Evolutionary conservation across 2,113 vertebrate species (phyloP).

Genomic region (Callorhinus ursinus): DNA sequence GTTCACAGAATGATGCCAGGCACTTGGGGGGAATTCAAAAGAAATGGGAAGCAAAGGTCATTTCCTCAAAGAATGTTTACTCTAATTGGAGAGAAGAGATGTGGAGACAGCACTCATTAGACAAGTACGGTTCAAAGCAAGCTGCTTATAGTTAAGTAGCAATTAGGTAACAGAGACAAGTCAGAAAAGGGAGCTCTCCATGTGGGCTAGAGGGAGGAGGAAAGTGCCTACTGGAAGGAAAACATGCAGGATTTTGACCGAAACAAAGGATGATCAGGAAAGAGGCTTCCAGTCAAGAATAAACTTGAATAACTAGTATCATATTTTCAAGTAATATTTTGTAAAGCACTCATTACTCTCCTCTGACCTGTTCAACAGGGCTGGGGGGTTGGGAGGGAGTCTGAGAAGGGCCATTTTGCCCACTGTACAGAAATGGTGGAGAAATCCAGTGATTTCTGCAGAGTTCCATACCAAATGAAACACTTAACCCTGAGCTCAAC

Average conservation of each 20-base stretch:
- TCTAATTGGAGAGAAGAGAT: slow-evolving; percentile 20
- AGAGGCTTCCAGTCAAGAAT: background rate
- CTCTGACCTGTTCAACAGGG: background rate
- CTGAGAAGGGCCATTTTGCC: background rate
- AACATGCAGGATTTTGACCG: background rate
- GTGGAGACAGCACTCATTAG: slow-evolving; percentile 17
- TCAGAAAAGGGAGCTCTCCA: background rate
- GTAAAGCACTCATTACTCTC: background rate
- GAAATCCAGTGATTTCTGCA: background rate
- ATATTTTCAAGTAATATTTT: background rate
- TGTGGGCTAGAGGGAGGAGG: background rate
- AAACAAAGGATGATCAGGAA: background rate
- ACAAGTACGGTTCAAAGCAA: slow-evolving; percentile 39
- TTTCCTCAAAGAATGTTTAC: slow-evolving; percentile 28
- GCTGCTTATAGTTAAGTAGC: background rate
- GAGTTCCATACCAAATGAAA: background rate
- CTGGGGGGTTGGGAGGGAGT: accelerated
- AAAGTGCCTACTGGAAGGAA: background rate
- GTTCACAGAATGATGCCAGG: background rate
- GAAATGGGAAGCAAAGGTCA: slow-evolving; percentile 39
- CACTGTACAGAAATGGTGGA: background rate
- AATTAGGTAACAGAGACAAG: slow-evolving; percentile 28
- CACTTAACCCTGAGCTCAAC: background rate
- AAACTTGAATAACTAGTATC: background rate
- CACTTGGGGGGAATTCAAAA: background rate